Conservation (phyloP, 2,797 vertebrate species). For the Alca torda region DNA sequence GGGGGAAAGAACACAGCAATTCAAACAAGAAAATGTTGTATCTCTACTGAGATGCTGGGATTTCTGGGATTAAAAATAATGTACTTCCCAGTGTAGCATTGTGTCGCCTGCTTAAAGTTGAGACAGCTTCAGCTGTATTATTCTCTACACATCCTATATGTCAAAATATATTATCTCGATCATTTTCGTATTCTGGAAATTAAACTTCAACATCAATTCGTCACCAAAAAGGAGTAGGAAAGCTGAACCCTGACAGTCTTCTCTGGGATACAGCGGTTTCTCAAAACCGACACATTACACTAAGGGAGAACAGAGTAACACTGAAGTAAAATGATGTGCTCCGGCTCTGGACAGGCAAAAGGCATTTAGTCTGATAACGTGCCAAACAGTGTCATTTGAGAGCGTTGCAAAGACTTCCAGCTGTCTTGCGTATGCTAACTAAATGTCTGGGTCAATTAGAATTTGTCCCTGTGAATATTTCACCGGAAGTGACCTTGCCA, state of each 20-base stretch:
- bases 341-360: background rate
- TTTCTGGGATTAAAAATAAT: background rate
- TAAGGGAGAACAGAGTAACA: background rate
- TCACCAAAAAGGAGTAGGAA: background rate
- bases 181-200: background rate
- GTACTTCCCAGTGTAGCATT: background rate
- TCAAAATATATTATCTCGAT: background rate
- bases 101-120: background rate
- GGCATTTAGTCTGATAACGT: constrained; percentile 38
- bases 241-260: background rate
- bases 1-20: background rate
- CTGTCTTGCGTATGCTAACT: background rate
- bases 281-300: background rate
- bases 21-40: background rate
- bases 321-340: background rate
- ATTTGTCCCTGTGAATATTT: background rate
- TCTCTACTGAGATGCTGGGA: background rate
- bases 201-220: background rate
- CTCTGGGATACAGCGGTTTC: background rate
- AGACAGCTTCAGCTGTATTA: background rate
- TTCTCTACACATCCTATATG: background rate
- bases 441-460: constrained; percentile 4
- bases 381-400: constrained; percentile 43
- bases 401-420: constrained; percentile 25
- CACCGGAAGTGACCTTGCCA: constrained; percentile 19